phyloP scores from a whole-genome alignment of 2,888 invertebrate species.

The Hedychridium roseum region DNA sequence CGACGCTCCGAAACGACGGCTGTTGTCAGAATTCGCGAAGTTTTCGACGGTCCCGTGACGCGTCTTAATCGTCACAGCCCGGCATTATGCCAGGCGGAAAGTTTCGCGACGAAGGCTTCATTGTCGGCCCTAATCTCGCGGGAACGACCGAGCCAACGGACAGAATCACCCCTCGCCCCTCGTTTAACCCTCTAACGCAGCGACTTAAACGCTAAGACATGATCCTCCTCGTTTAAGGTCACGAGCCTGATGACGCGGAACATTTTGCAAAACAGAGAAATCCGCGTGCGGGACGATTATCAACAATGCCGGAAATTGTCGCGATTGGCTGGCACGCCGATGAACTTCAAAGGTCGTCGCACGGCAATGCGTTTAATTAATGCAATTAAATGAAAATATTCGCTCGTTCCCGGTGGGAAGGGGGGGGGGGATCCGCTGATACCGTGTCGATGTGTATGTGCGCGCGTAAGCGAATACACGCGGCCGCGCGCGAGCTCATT shows the following conservation, averaged over 20 bases:
- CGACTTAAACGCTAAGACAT: no score
- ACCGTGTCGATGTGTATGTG: constrained; percentile 1
- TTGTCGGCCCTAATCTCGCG: constrained; percentile 37
- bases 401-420: no score
- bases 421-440: no score
- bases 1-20: constrained; percentile 38
- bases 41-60: constrained; percentile 38
- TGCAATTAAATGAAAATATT: constrained; percentile 60
- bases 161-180: no score
- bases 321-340: constrained; percentile 40
- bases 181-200: no score
- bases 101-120: constrained; percentile 19
- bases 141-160: no score
- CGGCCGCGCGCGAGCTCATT: constrained; percentile 47
- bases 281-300: constrained; percentile 34
- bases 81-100: constrained; percentile 19
- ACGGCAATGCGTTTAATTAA: constrained; percentile 50
- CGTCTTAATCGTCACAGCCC: constrained; percentile 43
- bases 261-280: no score
- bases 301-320: constrained; percentile 50
- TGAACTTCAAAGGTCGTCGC: constrained; percentile 56
- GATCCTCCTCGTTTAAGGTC: no score
- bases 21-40: constrained; percentile 41
- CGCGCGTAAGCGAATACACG: background rate
- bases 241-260: no score